Evolutionary conservation across 2,888 invertebrate species (phyloP), one percentile per base, ranked within the genome.

Genomic region (Suillia variegata): DNA sequence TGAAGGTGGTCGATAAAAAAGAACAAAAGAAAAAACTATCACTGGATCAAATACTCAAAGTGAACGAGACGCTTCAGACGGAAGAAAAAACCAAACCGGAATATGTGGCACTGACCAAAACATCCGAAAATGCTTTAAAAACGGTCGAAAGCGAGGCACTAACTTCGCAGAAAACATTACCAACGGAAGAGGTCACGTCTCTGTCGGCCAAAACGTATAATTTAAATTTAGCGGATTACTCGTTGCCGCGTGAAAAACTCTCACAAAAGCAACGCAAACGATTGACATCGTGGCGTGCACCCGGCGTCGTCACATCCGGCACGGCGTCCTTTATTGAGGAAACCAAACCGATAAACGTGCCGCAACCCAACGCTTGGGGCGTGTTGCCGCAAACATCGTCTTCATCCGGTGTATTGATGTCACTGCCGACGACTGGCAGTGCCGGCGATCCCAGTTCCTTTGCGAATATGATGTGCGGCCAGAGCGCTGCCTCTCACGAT

Each of bases 241-340:
- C 76, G n/a, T 75, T 77, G 12, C 73, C 79, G 24, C 64, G 74
- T 6, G 77, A 78, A 17, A 86, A 84, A 71, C 66, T 86, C 2
- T 87, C 87, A 1, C 87, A 87, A 69, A 87, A 86, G 66, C 85
- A 86, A 70, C 79, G 86, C 33, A 87, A 86, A 66, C 81, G 84
- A 42, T 71, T 85, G 42, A 81, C 83, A 6, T 83, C 84, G 0
- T 77, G 75, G 73, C 76, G 78, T 4, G 63, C 62, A 5, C 61
- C n/a, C n/a, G n/a, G 31, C n/a, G 45, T 45, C 15, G 5, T 33
- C 4, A 45, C 54, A n/a, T n/a, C 0, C 5, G 53, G 63, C n/a
- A n/a, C n/a, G n/a, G 42, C 61, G 1, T n/a, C n/a, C n/a, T n/a
- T n/a, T n/a, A n/a, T 64, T 26, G 18, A 45, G 6, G 24, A 50